phyloP scores from a whole-genome alignment of 2,113 vertebrate genomes.

The Eulemur rufifrons region DNA sequence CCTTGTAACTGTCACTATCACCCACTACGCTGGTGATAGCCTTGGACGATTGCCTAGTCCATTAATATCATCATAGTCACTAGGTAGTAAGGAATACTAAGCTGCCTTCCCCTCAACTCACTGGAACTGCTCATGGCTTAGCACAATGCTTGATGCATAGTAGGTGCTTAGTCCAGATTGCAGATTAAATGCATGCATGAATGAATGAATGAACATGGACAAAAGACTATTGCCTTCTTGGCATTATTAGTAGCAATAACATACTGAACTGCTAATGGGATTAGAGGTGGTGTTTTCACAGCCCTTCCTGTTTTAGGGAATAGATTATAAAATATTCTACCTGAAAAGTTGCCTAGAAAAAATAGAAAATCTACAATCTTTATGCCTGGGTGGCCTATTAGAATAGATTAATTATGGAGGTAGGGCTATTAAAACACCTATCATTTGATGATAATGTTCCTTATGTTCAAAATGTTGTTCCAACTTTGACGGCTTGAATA shows the following conservation, averaged over 20 bases:
- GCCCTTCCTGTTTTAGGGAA: conserved; percentile 33
- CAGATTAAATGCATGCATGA: neutral
- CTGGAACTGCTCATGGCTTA: neutral
- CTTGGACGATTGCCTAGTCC: neutral
- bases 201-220: neutral
- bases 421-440: conserved; percentile 52
- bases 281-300: neutral
- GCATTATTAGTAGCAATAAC: neutral
- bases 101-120: neutral
- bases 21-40: neutral
- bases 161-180: neutral
- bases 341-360: conserved; percentile 67
- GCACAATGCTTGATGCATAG: neutral
- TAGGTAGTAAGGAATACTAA: neutral
- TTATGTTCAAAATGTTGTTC: conserved; percentile 65
- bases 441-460: conserved; percentile 66
- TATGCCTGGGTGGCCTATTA: conserved; percentile 59
- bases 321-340: conserved; percentile 58
- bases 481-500: conserved; percentile 52
- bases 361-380: conserved; percentile 56
- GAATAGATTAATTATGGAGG: conserved; percentile 57
- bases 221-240: neutral
- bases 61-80: neutral
- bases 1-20: neutral
- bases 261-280: neutral